Conservation (phyloP, 2,888 invertebrate species). For the Athrips mouffetella region DNA sequence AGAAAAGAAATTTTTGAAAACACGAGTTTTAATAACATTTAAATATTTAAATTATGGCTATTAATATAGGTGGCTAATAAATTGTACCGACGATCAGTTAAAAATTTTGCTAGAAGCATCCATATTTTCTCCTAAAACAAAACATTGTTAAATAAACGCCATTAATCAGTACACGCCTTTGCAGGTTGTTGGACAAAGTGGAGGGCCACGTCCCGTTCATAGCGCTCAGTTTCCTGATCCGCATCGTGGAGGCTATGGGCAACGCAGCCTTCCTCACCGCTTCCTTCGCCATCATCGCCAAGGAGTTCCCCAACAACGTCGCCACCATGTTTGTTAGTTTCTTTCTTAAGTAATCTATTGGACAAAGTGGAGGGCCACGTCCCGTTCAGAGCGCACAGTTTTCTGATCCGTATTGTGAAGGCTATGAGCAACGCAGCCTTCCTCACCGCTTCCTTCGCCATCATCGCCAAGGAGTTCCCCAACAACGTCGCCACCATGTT, state of each 20-base stretch:
- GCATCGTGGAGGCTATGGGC: constrained; percentile 90
- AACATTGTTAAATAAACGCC: too few species aligned
- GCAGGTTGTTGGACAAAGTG: constrained; percentile 83
- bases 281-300: constrained; percentile 91
- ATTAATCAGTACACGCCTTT: constrained; percentile 27
- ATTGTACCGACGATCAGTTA: too few species aligned
- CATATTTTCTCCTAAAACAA: too few species aligned
- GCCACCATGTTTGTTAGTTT: constrained; percentile 89
- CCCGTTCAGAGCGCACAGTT: constrained; percentile 87
- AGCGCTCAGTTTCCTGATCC: constrained; percentile 85
- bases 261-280: constrained; percentile 92
- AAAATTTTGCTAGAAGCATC: too few species aligned
- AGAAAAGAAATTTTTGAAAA: too few species aligned
- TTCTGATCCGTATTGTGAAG: constrained; percentile 87
- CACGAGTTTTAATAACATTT: too few species aligned
- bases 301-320: constrained; percentile 91
- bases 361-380: constrained; percentile 84
- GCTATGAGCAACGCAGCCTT: constrained; percentile 93
- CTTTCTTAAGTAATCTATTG: too few species aligned
- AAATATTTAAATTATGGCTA: too few species aligned
- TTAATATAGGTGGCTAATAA: too few species aligned
- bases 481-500: constrained; percentile 91
- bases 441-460: constrained; percentile 91
- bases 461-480: constrained; percentile 92
- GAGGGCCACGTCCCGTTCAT: constrained; percentile 86